Base-by-base conservation (phyloP, 2,113 vertebrate species). In the Progne subis region DNA sequence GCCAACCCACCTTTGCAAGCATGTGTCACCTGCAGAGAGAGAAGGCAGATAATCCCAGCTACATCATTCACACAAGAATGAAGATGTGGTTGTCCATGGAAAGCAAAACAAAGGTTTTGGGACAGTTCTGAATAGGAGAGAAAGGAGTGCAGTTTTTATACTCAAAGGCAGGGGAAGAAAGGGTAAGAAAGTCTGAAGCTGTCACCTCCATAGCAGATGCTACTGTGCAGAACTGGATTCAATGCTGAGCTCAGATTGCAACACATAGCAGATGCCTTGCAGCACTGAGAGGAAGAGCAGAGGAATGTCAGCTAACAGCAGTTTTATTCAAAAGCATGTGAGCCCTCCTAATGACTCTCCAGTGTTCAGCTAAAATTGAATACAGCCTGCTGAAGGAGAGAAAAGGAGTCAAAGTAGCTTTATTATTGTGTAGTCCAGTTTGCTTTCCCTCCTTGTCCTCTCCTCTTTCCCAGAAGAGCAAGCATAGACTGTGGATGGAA, bases 41-140 rank as follows among this genome's bases (percentile, higher is more conserved):
- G 61, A 70, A 23, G 18, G 19, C 26, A 76, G 11, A 67, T 34
- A 65, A 75, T 21, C 11, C 43, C n/a, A 55, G 43, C 13, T 49
- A 47, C 23, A 8, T 14, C 20, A 47, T 74, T 46, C 47, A 31
- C 31, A 60, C 15, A 43, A 44, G 21, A 80, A 61, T 63, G 65
- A 82, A 68, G 39, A 44, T 5, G 11, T 0, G 1, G 9, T 34
- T 55, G 25, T 53, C 63, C 25, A 21, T 0, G 3, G 26, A 37
- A 64, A 91, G 18, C 10, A 50, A 94, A 91, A 21, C 21, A 74
- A 74, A 91, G 28, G 3, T 52, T 83, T 56, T n/a, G n/a, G 29
- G 29, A 57, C 4, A 49, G 28, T 53, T 88, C 31, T 82, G 25
- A 86, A 11, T 2, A 72, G 14, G 6, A 88, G n/a, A 92, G 14